Base-by-base conservation (phyloP, 2,113 vertebrate genomes). In the Dromas ardeola region DNA sequence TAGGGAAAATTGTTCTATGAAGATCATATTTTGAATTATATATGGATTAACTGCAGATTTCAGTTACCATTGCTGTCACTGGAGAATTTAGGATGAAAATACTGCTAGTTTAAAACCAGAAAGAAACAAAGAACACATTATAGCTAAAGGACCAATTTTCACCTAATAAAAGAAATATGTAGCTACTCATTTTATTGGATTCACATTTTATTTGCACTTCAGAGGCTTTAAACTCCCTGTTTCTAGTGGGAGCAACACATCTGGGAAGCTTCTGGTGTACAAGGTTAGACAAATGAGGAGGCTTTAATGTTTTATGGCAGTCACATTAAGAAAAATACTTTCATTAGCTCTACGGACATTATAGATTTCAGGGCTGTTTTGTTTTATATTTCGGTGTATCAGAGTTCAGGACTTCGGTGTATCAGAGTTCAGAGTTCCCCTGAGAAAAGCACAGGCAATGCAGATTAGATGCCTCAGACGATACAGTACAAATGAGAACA, bases 151-250 rank as follows among this genome's bases (percentile, higher is more conserved):
- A 84, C 23, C 10, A 70, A 86, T 88, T 96, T 95, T 56, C 80
- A 76, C n/a, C 20, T 55, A 91, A 80, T 66, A 58, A 89, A 95
- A 77, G 27, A 77, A 83, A 81, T 49, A 2, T 32, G 56, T 74
- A 81, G 21, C 34, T 76, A 61, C 52, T 72, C 10, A 23, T 25
- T 88, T 93, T 49, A 73, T 36, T 69, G 30, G 53, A 66, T 93
- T 86, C 49, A 32, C 22, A 62, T 95, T 95, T 95, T 80, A 88
- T 77, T 96, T 90, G 32, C 43, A 87, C 22, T 95, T 93, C 43
- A 91, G 84, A 85, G 25, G 19, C 40, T 82, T 88, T 92, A 86
- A 94, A 49, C 11, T 81, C 65, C 15, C 30, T 42, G 16, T 71
- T 80, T 86, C 62, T 80, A 47, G n/a, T 38, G 50, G 45, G 23